Evolutionary conservation across 2,888 invertebrate species (phyloP), one percentile per base, ranked within the genome.

Genomic region (Buathra laborator): DNA sequence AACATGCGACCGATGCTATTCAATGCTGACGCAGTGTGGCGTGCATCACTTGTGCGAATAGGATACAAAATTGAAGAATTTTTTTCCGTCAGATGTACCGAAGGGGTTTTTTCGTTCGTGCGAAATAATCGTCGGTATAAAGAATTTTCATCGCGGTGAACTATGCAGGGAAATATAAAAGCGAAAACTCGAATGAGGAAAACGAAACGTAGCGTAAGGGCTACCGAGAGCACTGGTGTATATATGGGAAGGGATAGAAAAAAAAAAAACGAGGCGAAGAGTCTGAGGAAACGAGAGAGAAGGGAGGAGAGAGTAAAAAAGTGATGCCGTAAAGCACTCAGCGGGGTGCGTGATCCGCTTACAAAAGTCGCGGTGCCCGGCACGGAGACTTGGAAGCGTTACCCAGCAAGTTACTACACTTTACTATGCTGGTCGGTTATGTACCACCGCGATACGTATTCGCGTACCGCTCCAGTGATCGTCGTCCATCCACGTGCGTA

Each of bases 301-400:
- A 82, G 74, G 85, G 85, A 77, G 87, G 72, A 68, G 85, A 82
- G 87, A 77, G 81, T 87, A 89, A 92, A 91, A 93, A 92, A 91
- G 90, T 88, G 92, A 92, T 92, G 92, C 92, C 91, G 91, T 93
- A 93, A 93, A 93, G 92, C 93, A 93, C 93, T 93, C 93, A 93
- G 92, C 92, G 87, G 90, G 90, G 90, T 89, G 92, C 93, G 93
- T 93, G 93, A 93, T 93, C 92, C 92, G 93, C 91, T 92, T 93
- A 92, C 93, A 86, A 92, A 92, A 92, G 91, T 91, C 90, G 78
- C 71, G 53, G 29, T 62, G 62, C 19, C 37, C 66, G 68, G 43
- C 53, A 32, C 37, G 62, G 32, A 12, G 56, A 59, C 74, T 64
- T 37, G 37, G 53, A 56, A 51, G 53, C 53, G 53, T 53, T 71